Conservation (phyloP, 2,113 vertebrate species). For the Tyto alba region DNA sequence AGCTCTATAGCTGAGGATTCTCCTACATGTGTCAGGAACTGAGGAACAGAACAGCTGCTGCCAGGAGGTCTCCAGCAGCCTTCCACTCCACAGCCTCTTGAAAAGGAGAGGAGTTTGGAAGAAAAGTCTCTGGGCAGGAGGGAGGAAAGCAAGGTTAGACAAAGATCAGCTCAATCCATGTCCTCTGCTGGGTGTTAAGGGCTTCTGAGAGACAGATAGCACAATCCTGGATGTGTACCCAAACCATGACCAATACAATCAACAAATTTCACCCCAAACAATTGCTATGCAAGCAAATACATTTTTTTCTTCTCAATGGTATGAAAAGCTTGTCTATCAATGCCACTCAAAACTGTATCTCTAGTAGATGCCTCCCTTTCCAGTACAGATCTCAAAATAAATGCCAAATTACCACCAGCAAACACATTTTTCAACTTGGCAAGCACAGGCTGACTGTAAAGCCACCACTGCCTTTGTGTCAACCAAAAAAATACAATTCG, state of each 20-base stretch:
- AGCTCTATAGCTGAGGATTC: not conserved
- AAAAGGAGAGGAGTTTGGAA: not conserved
- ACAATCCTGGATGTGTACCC: not conserved
- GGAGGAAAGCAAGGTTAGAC: not conserved
- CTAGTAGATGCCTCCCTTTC: not conserved
- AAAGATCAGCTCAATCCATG: not conserved
- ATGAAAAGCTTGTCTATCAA: not conserved
- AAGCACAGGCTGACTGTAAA: not conserved
- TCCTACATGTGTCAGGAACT: not conserved
- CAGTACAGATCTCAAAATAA: not conserved
- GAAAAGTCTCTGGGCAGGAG: not conserved
- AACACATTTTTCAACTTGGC: not conserved
- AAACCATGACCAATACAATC: not conserved
- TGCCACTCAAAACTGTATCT: not conserved
- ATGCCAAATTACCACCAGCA: not conserved
- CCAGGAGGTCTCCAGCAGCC: not conserved
- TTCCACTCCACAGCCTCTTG: not conserved
- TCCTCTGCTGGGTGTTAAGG: not conserved
- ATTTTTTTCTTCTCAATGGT: not conserved
- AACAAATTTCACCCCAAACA: not conserved
- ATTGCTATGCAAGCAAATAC: not conserved
- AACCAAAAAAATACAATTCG: not conserved
- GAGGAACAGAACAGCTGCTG: not conserved
- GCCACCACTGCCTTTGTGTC: not conserved
- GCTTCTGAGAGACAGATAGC: not conserved